These are phyloP conservation scores for Acrocephalus scirpaceus DNA, from an alignment of 2,797 vertebrate species.

Conservation along the genomic window DNA sequence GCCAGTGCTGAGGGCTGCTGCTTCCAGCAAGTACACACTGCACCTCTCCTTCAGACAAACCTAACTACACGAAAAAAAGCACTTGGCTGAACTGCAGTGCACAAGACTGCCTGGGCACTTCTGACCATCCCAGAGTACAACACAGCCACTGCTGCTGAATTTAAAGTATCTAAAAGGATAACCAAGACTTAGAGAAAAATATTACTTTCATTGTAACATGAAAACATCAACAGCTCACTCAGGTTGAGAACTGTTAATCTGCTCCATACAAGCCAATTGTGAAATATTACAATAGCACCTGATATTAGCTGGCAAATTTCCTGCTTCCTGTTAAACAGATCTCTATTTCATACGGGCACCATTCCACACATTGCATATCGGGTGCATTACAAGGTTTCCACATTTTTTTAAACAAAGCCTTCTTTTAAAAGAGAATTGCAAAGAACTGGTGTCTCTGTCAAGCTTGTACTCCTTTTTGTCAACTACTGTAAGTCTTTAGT, in stretches of 20 bases:
- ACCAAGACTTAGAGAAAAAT: background rate
- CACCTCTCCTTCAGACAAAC: background rate
- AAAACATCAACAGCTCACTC: constrained; percentile 23
- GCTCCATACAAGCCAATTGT: background rate
- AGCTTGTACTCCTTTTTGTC: background rate
- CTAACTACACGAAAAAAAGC: background rate
- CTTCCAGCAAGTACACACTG: background rate
- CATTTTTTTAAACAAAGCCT: background rate
- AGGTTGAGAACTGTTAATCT: background rate
- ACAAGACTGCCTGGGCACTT: background rate
- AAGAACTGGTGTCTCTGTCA: background rate
- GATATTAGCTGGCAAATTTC: background rate
- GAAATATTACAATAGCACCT: background rate
- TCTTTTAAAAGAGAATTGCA: background rate
- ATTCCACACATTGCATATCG: background rate
- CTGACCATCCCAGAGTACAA: background rate
- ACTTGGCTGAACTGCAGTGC: background rate
- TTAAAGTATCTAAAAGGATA: background rate
- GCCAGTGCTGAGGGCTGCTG: background rate
- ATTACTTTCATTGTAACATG: background rate
- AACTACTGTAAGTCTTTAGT: background rate
- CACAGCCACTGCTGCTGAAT: background rate
- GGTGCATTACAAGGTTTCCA: background rate
- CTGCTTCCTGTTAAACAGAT: constrained; percentile 26
- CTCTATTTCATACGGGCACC: background rate